Evolutionary conservation across 1,140 invertebrate genomes (phyloP).

Genomic region (Hyles vespertilio): DNA sequence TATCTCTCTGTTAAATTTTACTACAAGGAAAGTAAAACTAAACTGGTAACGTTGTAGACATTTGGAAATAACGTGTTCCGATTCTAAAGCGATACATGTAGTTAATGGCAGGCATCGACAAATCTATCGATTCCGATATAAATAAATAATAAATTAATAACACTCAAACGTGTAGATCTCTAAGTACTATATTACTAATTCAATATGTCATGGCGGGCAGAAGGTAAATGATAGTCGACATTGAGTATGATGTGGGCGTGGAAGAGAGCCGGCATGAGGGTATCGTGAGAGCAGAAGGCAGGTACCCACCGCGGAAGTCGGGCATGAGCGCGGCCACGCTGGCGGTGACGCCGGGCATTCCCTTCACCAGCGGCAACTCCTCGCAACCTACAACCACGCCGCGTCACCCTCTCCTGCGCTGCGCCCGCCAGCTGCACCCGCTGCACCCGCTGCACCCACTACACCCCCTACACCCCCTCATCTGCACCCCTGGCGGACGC

Average conservation of each 20-base stretch:
- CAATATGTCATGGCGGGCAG: too few relatives aligned
- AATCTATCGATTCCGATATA: constrained; percentile 1
- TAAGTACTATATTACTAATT: too few relatives aligned
- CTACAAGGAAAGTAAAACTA: too few relatives aligned
- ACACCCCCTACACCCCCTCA: background rate
- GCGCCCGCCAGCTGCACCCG: background rate
- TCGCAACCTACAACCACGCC: constrained; percentile 41
- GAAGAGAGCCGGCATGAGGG: constrained; percentile 4
- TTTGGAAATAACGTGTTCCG: too few relatives aligned
- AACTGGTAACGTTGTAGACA: too few relatives aligned
- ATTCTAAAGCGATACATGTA: too few relatives aligned
- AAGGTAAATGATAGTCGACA: too few relatives aligned
- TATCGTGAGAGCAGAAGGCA: constrained; percentile 3
- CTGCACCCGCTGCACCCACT: background rate
- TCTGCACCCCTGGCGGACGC: background rate
- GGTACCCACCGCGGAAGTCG: constrained; percentile 42
- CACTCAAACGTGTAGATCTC: background rate
- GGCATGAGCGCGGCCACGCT: constrained; percentile 56
- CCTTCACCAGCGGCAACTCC: constrained; percentile 56
- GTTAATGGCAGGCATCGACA: too few relatives aligned
- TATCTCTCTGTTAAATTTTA: too few relatives aligned
- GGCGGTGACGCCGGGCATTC: constrained; percentile 63
- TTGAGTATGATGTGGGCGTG: background rate
- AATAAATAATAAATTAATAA: too few relatives aligned
- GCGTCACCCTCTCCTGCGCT: constrained; percentile 9